These are phyloP conservation scores for Uloborus diversus DNA, from an alignment of 1,140 invertebrate species.

Conservation along the genomic window DNA sequence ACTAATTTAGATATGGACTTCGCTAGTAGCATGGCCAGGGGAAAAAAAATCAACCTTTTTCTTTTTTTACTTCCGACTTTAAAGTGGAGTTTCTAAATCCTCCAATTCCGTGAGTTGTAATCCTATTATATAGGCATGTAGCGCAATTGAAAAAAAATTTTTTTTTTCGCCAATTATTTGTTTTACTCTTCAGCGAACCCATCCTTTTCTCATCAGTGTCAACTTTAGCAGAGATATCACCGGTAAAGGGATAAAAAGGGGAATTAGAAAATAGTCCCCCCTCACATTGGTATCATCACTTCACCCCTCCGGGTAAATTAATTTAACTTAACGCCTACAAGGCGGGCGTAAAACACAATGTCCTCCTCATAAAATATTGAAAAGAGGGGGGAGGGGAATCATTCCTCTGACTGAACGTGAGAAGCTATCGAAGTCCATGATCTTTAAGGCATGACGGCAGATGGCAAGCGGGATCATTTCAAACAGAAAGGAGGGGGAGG, in stretches of 20 bases:
- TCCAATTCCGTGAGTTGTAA: too few relatives aligned
- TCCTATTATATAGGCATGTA: too few relatives aligned
- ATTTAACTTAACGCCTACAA: constrained; percentile 56
- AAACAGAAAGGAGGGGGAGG: background rate
- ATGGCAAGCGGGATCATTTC: constrained; percentile 48
- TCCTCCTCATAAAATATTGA: background rate
- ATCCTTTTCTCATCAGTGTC: constrained; percentile 50
- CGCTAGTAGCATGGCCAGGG: too few relatives aligned
- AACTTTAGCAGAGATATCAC: constrained; percentile 28
- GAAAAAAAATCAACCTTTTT: too few relatives aligned
- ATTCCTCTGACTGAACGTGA: background rate
- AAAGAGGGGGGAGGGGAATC: background rate
- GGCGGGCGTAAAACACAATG: constrained; percentile 40
- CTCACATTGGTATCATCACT: constrained; percentile 29
- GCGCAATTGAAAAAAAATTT: too few relatives aligned
- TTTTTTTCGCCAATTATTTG: too few relatives aligned
- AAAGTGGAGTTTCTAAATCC: too few relatives aligned
- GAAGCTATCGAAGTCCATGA: constrained; percentile 42
- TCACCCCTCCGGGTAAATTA: constrained; percentile 45
- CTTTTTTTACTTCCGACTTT: too few relatives aligned
- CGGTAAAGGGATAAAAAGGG: too few relatives aligned
- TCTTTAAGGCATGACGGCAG: constrained; percentile 19
- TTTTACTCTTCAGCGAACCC: constrained; percentile 23
- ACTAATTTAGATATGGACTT: too few relatives aligned
- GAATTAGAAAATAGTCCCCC: background rate